phyloP scores from a whole-genome alignment of 2,113 vertebrate genomes.

The Burhinus bistriatus region DNA sequence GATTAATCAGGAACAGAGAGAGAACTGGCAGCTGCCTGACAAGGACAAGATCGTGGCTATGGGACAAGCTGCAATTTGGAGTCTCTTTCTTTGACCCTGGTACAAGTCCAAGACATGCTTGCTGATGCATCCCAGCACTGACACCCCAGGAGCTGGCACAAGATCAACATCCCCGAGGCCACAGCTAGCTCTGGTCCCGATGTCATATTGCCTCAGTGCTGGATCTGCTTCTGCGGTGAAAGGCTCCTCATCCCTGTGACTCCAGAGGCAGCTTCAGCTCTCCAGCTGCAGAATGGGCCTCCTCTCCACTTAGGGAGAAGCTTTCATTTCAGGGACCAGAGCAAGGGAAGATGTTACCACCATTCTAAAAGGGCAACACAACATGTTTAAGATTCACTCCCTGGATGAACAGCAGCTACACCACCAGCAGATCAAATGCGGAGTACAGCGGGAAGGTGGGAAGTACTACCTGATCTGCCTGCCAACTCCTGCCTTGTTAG shows the following conservation, averaged over 20 bases:
- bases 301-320: background rate
- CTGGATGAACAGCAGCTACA: background rate
- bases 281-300: background rate
- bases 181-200: background rate
- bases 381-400: background rate
- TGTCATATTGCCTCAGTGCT: background rate
- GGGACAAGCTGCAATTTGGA: background rate
- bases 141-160: background rate
- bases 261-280: background rate
- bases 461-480: accelerated
- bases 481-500: background rate
- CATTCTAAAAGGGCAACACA: background rate
- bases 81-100: background rate
- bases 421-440: background rate
- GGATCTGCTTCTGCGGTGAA: background rate
- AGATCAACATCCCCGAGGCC: background rate
- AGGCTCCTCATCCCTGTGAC: background rate
- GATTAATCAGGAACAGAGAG: background rate
- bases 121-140: background rate
- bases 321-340: background rate
- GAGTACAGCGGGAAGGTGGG: background rate
- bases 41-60: background rate
- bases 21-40: background rate
- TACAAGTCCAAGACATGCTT: background rate
- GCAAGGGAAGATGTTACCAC: background rate